Evolutionary conservation across 2,113 vertebrate genomes (phyloP), one percentile per base, ranked within the genome.

Genomic region (Scopus umbretta): DNA sequence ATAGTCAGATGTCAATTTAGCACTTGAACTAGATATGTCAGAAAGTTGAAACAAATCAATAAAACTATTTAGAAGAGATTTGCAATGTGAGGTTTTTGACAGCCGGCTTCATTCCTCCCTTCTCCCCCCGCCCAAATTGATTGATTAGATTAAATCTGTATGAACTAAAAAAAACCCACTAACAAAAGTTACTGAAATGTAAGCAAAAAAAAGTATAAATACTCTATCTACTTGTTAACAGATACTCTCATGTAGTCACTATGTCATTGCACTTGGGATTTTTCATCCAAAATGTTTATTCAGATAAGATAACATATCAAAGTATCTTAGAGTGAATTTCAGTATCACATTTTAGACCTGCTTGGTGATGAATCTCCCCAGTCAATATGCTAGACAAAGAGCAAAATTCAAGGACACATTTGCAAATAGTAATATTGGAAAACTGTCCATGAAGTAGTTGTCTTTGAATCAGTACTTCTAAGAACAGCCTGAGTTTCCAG

Each of bases 1-100:
- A 92, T 91, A 91, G 92, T 90, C 11, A 6, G 63, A 86, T 85
- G 30, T 84, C 92, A 95, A 93, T 91, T 96, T 97, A 95, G 50
- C 43, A 45, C 34, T 67, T 52, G 50, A 91, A 89, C 74, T 92
- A 83, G 88, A 93, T 90, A 68, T 95, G 80, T 96, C 85, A 96
- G 86, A 97, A 94, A 92, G 47, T 79, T 87, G 53, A 86, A 96
- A 86, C 43, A 59, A 80, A 50, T 43, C 53, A 91, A 92, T 86
- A 73, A 56, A 92, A 80, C 30, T 91, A 85, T 96, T 96, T 92
- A 79, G 53, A 91, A 94, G 85, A 96, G 40, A 87, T 82, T 85
- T 91, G 70, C 55, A 92, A 88, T 38, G 17, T 62, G 56, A 29
- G 12, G 9, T 52, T 92, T 95, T 89, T 94, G 89, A 76, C 47